Evolutionary conservation across 2,113 vertebrate species (phyloP).

Genomic region (Takifugu flavidus): DNA sequence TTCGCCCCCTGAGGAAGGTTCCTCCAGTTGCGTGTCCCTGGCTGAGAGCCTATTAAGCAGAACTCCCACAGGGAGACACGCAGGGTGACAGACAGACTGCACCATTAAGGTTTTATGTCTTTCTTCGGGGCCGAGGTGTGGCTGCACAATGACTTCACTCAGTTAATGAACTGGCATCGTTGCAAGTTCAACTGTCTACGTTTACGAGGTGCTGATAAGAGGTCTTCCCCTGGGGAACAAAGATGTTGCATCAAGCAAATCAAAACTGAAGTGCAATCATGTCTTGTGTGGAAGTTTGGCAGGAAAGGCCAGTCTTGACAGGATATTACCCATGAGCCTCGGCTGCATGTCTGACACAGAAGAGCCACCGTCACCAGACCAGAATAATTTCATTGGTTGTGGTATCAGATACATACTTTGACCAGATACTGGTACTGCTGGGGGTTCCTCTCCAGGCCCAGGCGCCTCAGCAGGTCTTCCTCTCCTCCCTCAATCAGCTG

Average conservation of each 20-base stretch:
- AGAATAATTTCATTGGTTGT: neutral
- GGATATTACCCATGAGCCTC: neutral
- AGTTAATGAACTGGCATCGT: neutral
- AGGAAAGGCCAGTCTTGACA: neutral
- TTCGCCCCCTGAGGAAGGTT: slow-evolving; percentile 22
- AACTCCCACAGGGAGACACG: slow-evolving; percentile 34
- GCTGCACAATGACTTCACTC: neutral
- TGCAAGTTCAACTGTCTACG: neutral
- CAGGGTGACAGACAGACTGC: slow-evolving; percentile 3
- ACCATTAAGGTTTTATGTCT: neutral
- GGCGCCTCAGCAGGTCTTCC: slow-evolving; percentile 85
- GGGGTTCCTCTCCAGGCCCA: slow-evolving; percentile 89
- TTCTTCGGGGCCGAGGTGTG: neutral
- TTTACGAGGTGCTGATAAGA: neutral
- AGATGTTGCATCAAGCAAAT: neutral
- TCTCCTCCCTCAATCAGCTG: slow-evolving; percentile 95
- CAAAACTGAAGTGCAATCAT: neutral
- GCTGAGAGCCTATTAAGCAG: slow-evolving; percentile 42
- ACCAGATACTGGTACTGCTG: slow-evolving; percentile 95
- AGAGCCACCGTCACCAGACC: neutral
- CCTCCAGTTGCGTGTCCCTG: slow-evolving; percentile 4
- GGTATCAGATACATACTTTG: slow-evolving; percentile 74
- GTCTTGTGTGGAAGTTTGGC: too few relatives aligned
- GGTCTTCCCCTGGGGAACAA: neutral
- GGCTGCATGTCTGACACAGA: neutral